Evolutionary conservation across 2,113 vertebrate genomes (phyloP).

Genomic region (Macrotus californicus): DNA sequence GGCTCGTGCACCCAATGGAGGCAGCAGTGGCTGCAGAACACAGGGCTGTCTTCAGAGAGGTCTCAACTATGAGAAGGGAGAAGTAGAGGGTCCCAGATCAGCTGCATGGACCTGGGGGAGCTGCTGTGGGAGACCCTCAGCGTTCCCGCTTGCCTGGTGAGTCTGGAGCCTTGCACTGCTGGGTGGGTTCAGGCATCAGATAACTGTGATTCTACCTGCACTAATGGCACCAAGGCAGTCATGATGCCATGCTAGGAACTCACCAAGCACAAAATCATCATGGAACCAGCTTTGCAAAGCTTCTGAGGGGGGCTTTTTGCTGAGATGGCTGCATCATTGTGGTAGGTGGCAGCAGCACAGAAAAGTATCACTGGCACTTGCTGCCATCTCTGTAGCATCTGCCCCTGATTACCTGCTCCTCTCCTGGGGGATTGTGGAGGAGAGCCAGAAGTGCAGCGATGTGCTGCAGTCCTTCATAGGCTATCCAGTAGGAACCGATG

Average conservation of each 20-base stretch:
- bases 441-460: not conserved
- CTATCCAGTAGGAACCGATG: accelerated
- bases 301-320: accelerated
- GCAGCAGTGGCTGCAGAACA: accelerated
- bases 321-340: accelerated
- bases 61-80: accelerated
- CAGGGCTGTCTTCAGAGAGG: not conserved
- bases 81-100: accelerated
- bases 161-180: accelerated
- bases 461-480: accelerated
- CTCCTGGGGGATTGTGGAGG: accelerated
- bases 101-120: not conserved
- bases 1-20: not conserved
- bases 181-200: accelerated
- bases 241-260: not conserved
- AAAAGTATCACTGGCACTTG: accelerated
- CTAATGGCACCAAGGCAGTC: accelerated
- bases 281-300: not conserved
- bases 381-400: accelerated
- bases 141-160: accelerated
- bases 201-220: accelerated
- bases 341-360: accelerated
- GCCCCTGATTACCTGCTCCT: not conserved
- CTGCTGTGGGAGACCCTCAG: not conserved
- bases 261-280: accelerated